Evolutionary conservation across 2,113 vertebrate species (phyloP), one percentile per base, ranked within the genome.

Genomic region (Elachura formosa): DNA sequence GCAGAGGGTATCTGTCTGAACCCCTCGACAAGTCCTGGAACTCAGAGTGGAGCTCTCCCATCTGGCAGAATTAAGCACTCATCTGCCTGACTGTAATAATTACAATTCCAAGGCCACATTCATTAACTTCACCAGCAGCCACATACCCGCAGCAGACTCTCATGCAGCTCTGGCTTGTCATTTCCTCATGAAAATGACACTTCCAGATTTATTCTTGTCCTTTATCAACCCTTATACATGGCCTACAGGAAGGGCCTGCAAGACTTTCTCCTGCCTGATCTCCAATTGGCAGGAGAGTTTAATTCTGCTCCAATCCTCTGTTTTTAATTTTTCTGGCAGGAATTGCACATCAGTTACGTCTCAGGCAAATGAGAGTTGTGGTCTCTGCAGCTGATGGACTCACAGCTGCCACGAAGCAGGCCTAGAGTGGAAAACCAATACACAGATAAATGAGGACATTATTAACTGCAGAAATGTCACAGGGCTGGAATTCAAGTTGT

Each of bases 51-150:
- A 94, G 33, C 38, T 71, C 59, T 87, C 71, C 80, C 59, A 77
- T 66, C 86, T 92, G 86, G 93, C 76, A 87, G 84, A 94, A 92
- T 66, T 7, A 45, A 92, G 48, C 62, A 88, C 59, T 89, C 34
- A 10, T 80, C 84, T 91, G 89, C 73, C 84, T n/a, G 55, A 55
- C 40, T 6, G 2, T 38, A 81, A 78, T 7, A 40, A 41, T 94
- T 33, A 66, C 93, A 94, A 81, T 77, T 67, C 84, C 91, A 87
- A 77, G 73, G 89, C 72, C 83, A 92, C 79, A 11, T 12, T 75
- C 38, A 64, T 76, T 69, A 94, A 90, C 45, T 75, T 52, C 41
- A 79, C 26, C 69, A 93, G 62, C 62, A 88, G 78, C 31, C 78
- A 61, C 82, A 68, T 5, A 28, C 69, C 84, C 21, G 52, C 59